Base-by-base conservation (phyloP, 2,888 invertebrate species). In the Oscheius sp. region DNA sequence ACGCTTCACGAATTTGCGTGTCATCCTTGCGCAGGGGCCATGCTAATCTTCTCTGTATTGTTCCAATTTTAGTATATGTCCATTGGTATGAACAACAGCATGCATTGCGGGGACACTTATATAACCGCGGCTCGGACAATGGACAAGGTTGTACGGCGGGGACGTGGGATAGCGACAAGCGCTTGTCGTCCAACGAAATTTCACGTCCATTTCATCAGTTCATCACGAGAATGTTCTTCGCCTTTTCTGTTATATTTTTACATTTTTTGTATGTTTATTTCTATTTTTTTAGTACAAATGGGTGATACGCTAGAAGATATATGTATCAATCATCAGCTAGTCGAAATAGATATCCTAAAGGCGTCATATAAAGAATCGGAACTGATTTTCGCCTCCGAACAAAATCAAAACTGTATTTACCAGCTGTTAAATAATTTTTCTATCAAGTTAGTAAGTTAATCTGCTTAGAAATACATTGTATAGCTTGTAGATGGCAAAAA, bases 21-120 rank as follows among this genome's bases (percentile, higher is more conserved):
- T 92, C 92, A 92, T 92, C 91, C 92, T 92, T 92, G 92, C 91
- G 91, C 91, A 92, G 92, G 91, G 92, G 91, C 91, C 91, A 92
- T 92, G 92, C 92, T 92, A 92, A 92, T 92, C 92, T 92, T 92
- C 92, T 92, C 92, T 92, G 92, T 92, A 92, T 92, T 91, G 91
- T 92, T 92, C 91, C 91, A 92, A 92, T 92, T 92, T 92, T 92
- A 91, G 91, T 85, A 85, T 84, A 83, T 62, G 62, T 62, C 78
- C 59, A 59, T 59, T 59, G 59, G 59, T 59, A 41, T 59, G 59
- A 59, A 59, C 59, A 12, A 41, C n/a, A 41, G 4, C 36, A 36
- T 41, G 41, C 5, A 12, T 4, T 41, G 3, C 2, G n/a, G 41
- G 5, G 4, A 2, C 12, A 20, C 41, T 41, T 41, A 41, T 41